Percentiles rank a stretch among this genome's conserved stretches.
Evolutionary conservation across 2,113 vertebrate genomes (phyloP).

Genomic region (Coptodon bakossiorum): DNA sequence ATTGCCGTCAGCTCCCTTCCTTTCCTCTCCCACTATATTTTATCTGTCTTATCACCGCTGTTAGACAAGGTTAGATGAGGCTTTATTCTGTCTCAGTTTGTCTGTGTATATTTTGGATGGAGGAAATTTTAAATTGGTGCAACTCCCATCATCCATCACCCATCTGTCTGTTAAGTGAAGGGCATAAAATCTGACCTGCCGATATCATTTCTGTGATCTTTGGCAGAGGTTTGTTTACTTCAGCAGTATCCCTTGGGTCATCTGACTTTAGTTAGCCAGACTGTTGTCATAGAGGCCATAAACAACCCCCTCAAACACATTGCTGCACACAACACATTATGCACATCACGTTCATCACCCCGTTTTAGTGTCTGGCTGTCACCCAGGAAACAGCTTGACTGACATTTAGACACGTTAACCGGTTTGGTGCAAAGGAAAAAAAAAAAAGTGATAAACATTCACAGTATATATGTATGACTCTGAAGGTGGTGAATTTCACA

Average conservation of each 20-base stretch:
- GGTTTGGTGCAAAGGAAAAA: background rate
- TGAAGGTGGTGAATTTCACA: background rate
- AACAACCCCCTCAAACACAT: background rate
- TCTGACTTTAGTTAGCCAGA: slow-evolving; percentile 16
- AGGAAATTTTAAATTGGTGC: background rate
- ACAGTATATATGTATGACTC: background rate
- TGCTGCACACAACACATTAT: background rate
- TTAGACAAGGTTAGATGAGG: background rate
- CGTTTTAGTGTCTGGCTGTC: background rate
- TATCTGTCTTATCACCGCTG: background rate
- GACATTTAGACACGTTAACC: background rate
- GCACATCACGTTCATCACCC: background rate
- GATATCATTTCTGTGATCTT: slow-evolving; percentile 15
- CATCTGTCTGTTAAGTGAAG: background rate
- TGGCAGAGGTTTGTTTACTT: slow-evolving; percentile 32
- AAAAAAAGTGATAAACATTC: background rate
- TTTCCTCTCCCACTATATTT: background rate
- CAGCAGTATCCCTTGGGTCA: background rate
- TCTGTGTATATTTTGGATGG: slow-evolving; percentile 17
- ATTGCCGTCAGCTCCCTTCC: background rate
- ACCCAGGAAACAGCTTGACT: background rate
- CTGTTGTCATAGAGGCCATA: background rate
- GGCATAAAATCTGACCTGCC: background rate
- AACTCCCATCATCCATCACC: background rate
- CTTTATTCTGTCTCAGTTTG: background rate